A percentile compares a stretch with the other conserved stretches of the same genome.
These are phyloP conservation scores for Zaprionus tsacasi DNA, from an alignment of 1,140 invertebrate species.

Conservation along the genomic window DNA sequence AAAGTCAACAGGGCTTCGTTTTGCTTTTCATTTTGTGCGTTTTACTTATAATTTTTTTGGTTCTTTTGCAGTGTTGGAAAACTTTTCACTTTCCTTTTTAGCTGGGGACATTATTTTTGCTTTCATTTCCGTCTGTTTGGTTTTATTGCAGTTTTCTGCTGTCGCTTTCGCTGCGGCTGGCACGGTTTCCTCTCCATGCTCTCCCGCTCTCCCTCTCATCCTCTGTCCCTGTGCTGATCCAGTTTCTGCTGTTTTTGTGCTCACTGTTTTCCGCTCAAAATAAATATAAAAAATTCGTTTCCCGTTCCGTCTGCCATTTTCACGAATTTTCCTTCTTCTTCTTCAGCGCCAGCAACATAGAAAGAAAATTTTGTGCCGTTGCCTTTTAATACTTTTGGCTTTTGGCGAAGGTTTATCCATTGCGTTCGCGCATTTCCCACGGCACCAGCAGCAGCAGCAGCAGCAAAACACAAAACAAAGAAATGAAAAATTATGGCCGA, in stretches of 20 bases:
- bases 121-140: slow-evolving; percentile 76
- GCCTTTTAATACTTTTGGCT: slow-evolving; percentile 55
- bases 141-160: slow-evolving; percentile 71
- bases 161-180: slow-evolving; percentile 27
- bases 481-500: slow-evolving; percentile 78
- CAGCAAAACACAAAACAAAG: slow-evolving; percentile 68
- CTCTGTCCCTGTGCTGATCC: slow-evolving; percentile 22
- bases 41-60: slow-evolving; percentile 34
- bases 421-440: slow-evolving; percentile 65
- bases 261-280: slow-evolving; percentile 46
- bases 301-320: slow-evolving; percentile 75
- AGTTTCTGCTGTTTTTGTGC: slow-evolving; percentile 34
- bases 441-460: slow-evolving; percentile 26
- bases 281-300: slow-evolving; percentile 76
- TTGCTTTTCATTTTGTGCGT: slow-evolving; percentile 33
- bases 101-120: slow-evolving; percentile 75
- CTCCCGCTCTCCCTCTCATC: slow-evolving; percentile 13
- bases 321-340: slow-evolving; percentile 48
- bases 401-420: slow-evolving; percentile 64
- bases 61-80: slow-evolving; percentile 25
- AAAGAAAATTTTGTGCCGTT: slow-evolving; percentile 38
- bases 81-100: slow-evolving; percentile 71
- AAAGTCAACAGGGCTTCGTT: slow-evolving; percentile 61
- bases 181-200: neutral
- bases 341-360: slow-evolving; percentile 35